phyloP scores from a whole-genome alignment of 2,113 vertebrate species.

The Bombycilla garrulus region DNA sequence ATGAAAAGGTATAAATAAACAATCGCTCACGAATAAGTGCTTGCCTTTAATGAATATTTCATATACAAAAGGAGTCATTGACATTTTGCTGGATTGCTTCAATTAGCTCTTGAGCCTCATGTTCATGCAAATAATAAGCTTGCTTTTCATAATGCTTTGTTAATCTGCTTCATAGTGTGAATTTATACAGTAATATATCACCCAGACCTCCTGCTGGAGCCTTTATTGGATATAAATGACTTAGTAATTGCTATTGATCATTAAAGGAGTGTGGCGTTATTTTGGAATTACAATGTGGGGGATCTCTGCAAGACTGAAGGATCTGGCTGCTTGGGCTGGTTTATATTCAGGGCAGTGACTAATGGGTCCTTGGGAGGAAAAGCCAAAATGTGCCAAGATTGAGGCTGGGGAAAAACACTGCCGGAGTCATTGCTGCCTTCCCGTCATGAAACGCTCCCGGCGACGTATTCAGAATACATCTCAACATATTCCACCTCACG shows the following conservation, averaged over 20 bases:
- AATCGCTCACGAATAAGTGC: constrained; percentile 6
- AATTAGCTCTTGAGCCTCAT: constrained; percentile 71
- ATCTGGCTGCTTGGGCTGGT: background rate
- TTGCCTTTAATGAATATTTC: constrained; percentile 67
- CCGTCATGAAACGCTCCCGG: background rate
- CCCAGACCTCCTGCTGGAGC: constrained; percentile 58
- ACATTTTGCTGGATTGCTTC: constrained; percentile 79
- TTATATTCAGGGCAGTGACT: background rate
- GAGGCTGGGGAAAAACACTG: background rate
- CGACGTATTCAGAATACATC: background rate
- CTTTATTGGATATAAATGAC: constrained; percentile 71
- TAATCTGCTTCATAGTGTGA: constrained; percentile 71
- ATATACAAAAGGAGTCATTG: constrained; percentile 61
- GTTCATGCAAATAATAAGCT: constrained; percentile 72
- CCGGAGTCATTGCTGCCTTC: background rate
- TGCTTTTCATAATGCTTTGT: constrained; percentile 77
- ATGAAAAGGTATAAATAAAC: constrained; percentile 25
- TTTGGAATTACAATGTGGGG: constrained; percentile 12
- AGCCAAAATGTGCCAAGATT: background rate
- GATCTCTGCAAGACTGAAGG: background rate
- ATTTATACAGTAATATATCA: constrained; percentile 21
- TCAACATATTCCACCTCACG: background rate
- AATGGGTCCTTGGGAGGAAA: constrained; percentile 28
- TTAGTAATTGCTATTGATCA: constrained; percentile 64
- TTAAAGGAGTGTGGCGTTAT: constrained; percentile 39